Base-by-base conservation (phyloP, 1,140 invertebrate species). In the Hydropsyche tenuis region DNA sequence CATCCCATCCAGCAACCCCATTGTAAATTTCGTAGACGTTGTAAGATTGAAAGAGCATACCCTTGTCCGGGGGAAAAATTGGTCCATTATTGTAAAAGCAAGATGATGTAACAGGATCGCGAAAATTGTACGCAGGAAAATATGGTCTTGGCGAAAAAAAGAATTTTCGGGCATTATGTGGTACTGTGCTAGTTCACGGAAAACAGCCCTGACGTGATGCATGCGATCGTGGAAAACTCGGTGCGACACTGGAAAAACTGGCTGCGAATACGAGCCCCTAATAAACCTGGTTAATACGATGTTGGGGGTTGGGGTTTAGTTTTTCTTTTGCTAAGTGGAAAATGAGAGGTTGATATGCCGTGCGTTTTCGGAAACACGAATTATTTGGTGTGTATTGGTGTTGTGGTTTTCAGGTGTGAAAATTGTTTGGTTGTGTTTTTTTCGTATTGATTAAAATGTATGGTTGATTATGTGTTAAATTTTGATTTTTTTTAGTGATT, bases 21-120 rank as follows among this genome's bases (percentile, higher is more conserved):
- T 72, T 75, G 74, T 72, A 75, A 73, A 75, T 71, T 76, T 73
- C 42, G 53, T 22, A 53, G 20, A 43, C 63, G 69, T 42, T 23
- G 11, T 60, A 48, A 72, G 69, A 72, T 73, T 46, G 71, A 76
- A 76, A 76, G 75, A 76, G 75, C 75, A 71, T 73, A 73, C 74
- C 65, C 74, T 73, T 73, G 74, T 75, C 6, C 48, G 45, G 53
- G 56, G 46, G 25, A 71, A 73, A 75, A 76, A 76, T 73, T 60
- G 68, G 68, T 18, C 74, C 72, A 76, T 76, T 76, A 76, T 76
- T 73, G 45, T 76, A 71, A 76, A 71, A 76, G 75, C 75, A 73
- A 73, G 72, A 71, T 66, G 75, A 71, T 76, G 75, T 76, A 71
- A 70, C 68, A 16, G 72, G 46, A 73, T 66, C 22, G 68, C 65